A percentile compares a stretch with the other conserved stretches of the same genome.
Conservation (phyloP, 2,797 vertebrate genomes). For the Cyprinella venusta region DNA sequence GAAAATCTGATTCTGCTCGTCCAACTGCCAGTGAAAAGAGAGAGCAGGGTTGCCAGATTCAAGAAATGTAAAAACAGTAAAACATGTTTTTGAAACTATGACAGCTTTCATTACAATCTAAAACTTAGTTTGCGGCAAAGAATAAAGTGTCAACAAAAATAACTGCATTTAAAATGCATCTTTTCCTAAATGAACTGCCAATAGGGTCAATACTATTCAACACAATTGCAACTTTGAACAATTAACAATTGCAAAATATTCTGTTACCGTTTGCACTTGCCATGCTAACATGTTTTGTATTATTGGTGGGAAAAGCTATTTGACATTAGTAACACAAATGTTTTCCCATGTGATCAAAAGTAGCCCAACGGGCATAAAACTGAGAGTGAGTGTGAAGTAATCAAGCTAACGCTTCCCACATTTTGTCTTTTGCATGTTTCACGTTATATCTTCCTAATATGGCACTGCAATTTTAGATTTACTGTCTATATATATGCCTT, state of each 20-base stretch:
- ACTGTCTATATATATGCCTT: constrained; percentile 26
- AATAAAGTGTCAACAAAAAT: background rate
- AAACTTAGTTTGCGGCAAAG: background rate
- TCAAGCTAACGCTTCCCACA: constrained; percentile 13
- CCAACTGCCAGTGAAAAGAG: background rate
- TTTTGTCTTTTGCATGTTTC: background rate
- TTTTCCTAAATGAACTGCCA: background rate
- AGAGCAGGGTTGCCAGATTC: background rate
- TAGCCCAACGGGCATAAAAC: background rate
- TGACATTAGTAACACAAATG: background rate
- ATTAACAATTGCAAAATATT: no score
- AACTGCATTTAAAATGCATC: background rate
- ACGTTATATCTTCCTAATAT: constrained; percentile 17
- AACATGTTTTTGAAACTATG: background rate
- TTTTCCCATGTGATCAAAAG: background rate
- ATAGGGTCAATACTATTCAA: background rate
- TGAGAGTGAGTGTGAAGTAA: background rate
- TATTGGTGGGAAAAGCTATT: background rate
- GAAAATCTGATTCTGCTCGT: background rate
- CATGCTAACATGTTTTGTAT: background rate
- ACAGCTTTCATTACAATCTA: background rate
- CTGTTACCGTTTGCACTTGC: no score
- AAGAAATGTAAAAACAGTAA: background rate
- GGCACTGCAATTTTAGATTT: constrained; percentile 33
- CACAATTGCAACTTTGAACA: background rate